phyloP scores from a whole-genome alignment of 2,113 vertebrate genomes.

The Terrapene triunguis region DNA sequence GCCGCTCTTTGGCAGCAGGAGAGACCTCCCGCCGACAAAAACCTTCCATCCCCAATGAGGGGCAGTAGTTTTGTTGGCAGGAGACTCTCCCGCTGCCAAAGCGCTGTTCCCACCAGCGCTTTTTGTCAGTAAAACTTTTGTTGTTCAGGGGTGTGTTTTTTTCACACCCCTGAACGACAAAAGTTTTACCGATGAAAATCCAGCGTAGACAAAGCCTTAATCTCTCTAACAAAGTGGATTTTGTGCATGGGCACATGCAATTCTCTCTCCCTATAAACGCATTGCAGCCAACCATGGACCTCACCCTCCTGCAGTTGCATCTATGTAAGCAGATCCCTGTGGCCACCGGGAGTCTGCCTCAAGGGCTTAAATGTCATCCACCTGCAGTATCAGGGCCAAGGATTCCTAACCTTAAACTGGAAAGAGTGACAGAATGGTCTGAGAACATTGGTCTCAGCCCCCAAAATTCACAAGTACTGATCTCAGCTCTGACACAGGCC shows the following conservation, averaged over 20 bases:
- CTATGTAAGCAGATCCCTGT: fast-evolving
- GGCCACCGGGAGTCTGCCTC: background rate
- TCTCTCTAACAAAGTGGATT: background rate
- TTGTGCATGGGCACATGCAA: fast-evolving
- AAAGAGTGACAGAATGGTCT: background rate
- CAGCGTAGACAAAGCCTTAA: too few species aligned
- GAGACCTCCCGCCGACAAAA: too few species aligned
- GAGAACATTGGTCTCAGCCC: background rate
- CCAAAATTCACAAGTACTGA: background rate
- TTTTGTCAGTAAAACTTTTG: too few species aligned
- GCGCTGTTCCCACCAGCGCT: too few species aligned
- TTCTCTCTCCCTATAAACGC: background rate
- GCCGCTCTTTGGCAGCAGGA: too few species aligned
- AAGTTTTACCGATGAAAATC: too few species aligned
- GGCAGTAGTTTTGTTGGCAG: too few species aligned
- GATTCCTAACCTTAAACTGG: background rate
- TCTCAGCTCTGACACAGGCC: background rate
- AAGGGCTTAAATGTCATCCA: background rate
- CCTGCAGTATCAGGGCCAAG: background rate
- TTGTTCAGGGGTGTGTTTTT: too few species aligned
- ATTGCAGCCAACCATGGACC: background rate
- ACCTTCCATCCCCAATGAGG: too few species aligned
- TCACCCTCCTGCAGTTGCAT: fast-evolving
- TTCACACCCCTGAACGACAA: too few species aligned
- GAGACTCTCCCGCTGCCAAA: too few species aligned